phyloP scores from a whole-genome alignment of 2,888 invertebrate species.

The Phaonia tiefii region DNA sequence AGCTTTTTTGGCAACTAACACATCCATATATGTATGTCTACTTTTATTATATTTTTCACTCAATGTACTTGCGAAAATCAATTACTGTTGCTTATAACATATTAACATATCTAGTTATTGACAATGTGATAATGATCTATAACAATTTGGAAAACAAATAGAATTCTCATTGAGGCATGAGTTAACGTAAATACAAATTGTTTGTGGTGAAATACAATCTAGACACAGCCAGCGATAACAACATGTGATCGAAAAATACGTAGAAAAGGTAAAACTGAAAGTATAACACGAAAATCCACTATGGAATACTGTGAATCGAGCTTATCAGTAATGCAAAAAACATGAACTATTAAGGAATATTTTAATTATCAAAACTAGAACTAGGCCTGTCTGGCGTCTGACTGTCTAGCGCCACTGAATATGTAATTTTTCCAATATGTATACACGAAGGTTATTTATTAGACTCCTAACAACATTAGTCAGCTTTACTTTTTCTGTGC shows the following conservation, averaged over 20 bases:
- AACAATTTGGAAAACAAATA: conserved; percentile 16
- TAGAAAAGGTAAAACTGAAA: conserved; percentile 10
- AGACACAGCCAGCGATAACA: conserved; percentile 30
- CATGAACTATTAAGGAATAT: too few relatives aligned
- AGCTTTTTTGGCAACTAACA: too few relatives aligned
- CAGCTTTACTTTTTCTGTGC: not conserved
- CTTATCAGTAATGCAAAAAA: conserved; percentile 26
- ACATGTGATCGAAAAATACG: conserved; percentile 49
- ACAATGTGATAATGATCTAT: conserved; percentile 34
- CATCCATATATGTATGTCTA: too few relatives aligned
- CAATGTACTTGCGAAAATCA: too few relatives aligned
- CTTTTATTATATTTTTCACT: too few relatives aligned
- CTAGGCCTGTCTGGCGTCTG: conserved; percentile 25
- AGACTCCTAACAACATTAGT: not conserved
- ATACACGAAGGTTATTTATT: not conserved
- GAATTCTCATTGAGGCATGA: not conserved
- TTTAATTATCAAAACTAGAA: conserved; percentile 1
- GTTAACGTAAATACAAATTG: not conserved
- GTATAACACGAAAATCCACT: not conserved
- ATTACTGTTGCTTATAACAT: too few relatives aligned
- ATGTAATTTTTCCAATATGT: not conserved
- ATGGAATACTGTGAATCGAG: not conserved
- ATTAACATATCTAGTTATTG: not conserved
- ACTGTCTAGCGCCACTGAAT: not conserved
- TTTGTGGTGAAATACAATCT: conserved; percentile 16